A percentile compares a stretch with the other conserved stretches of the same genome.
phyloP scores from a whole-genome alignment of 2,113 vertebrate genomes.

The Nyctereutes procyonoides region DNA sequence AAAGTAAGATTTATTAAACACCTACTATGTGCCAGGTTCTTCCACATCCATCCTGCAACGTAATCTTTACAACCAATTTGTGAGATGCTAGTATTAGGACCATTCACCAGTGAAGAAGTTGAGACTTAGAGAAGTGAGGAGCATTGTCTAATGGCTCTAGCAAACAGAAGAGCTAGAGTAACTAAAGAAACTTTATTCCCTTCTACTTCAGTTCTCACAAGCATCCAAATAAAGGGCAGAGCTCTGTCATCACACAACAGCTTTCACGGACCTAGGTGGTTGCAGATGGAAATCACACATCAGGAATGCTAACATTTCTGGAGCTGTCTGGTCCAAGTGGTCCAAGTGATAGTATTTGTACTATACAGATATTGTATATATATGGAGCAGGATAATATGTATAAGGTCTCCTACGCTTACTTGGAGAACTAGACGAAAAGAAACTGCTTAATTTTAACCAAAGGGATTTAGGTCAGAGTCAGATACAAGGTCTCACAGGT shows the following conservation, averaged over 20 bases:
- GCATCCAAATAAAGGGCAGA: not conserved
- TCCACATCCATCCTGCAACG: not conserved
- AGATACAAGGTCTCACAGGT: not conserved
- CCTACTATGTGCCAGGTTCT: not conserved
- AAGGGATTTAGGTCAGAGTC: not conserved
- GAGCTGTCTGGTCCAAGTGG: not conserved
- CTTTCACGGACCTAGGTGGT: not conserved
- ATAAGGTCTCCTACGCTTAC: not conserved
- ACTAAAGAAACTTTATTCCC: not conserved
- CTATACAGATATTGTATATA: not conserved
- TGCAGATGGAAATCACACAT: not conserved
- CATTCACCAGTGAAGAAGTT: not conserved
- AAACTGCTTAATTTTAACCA: not conserved
- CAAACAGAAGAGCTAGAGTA: not conserved
- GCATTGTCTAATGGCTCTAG: not conserved
- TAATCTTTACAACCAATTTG: not conserved
- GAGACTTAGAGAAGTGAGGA: not conserved
- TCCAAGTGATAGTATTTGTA: not conserved
- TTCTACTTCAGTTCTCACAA: not conserved
- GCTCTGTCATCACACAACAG: not conserved
- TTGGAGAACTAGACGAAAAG: not conserved
- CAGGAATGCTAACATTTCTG: not conserved
- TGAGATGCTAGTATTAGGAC: not conserved
- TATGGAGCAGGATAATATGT: not conserved
- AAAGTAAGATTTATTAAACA: not conserved